Evolutionary conservation across 2,113 vertebrate species (phyloP).

Genomic region (Vanacampus margaritifer): DNA sequence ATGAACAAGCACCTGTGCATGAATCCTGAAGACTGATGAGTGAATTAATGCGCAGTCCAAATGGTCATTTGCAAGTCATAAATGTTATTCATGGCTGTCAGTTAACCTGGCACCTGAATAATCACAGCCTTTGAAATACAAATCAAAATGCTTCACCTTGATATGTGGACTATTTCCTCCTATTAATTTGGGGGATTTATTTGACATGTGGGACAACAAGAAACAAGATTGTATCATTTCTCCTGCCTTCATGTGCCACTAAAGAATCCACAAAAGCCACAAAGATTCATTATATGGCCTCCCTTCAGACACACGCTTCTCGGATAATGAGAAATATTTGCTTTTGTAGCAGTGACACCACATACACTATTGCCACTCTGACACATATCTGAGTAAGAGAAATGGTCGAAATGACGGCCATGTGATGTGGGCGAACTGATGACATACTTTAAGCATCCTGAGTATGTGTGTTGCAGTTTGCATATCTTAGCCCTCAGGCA

Average conservation of each 20-base stretch:
- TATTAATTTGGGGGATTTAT: slow-evolving; percentile 43
- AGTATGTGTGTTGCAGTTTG: background rate
- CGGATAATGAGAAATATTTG: slow-evolving; percentile 43
- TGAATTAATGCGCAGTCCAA: slow-evolving; percentile 59
- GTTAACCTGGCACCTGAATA: slow-evolving; percentile 64
- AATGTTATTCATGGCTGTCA: slow-evolving; percentile 62
- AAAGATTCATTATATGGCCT: slow-evolving; percentile 23
- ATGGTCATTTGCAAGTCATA: slow-evolving; percentile 72
- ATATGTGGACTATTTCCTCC: slow-evolving; percentile 46
- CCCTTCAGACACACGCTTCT: slow-evolving; percentile 19
- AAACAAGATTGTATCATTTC: slow-evolving; percentile 37
- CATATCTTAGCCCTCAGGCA: slow-evolving; percentile 22
- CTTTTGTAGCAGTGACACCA: slow-evolving; percentile 16
- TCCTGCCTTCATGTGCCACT: slow-evolving; percentile 17
- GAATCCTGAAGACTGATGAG: slow-evolving; percentile 67
- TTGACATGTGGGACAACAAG: slow-evolving; percentile 24
- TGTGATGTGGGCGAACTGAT: slow-evolving; percentile 23
- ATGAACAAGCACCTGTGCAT: slow-evolving; percentile 72
- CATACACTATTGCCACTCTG: background rate
- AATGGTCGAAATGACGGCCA: slow-evolving; percentile 25
- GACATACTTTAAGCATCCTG: slow-evolving; percentile 13
- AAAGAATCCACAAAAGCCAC: slow-evolving; percentile 29
- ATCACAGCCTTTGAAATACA: slow-evolving; percentile 65
- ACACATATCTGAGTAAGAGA: slow-evolving; percentile 6
- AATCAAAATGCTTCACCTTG: slow-evolving; percentile 62